These are phyloP conservation scores for Chorisops tibialis DNA, from an alignment of 2,888 invertebrate species.

Conservation along the genomic window DNA sequence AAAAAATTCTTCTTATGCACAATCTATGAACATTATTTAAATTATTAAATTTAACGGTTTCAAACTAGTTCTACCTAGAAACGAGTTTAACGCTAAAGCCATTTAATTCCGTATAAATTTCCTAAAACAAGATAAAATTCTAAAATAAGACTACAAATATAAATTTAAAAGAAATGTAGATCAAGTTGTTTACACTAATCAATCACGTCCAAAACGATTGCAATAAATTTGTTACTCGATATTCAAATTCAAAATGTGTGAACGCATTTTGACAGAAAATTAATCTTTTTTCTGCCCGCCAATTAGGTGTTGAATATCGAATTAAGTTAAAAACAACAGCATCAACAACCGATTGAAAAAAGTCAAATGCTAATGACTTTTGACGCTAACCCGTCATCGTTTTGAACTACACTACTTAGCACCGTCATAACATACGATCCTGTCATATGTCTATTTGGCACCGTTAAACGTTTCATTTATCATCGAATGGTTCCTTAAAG, in stretches of 20 bases:
- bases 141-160: no score
- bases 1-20: no score
- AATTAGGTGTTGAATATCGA: neutral
- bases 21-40: no score
- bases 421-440: constrained; percentile 29
- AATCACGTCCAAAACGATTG: neutral
- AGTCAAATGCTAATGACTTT: constrained; percentile 28
- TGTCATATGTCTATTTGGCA: constrained; percentile 28
- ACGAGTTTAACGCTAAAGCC: no score
- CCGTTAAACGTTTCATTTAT: constrained; percentile 28
- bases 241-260: neutral
- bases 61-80: no score
- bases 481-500: constrained; percentile 12
- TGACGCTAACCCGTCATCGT: constrained; percentile 30
- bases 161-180: no score
- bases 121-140: no score
- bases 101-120: no score
- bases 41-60: no score
- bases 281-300: neutral
- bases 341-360: neutral
- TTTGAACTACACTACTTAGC: constrained; percentile 15
- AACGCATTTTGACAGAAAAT: neutral
- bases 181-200: neutral
- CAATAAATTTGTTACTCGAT: constrained; percentile 17
- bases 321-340: neutral